Percentiles rank a stretch among this genome's conserved stretches.
Conservation (phyloP, 2,113 vertebrate species). For the Cheirogaleus medius region DNA sequence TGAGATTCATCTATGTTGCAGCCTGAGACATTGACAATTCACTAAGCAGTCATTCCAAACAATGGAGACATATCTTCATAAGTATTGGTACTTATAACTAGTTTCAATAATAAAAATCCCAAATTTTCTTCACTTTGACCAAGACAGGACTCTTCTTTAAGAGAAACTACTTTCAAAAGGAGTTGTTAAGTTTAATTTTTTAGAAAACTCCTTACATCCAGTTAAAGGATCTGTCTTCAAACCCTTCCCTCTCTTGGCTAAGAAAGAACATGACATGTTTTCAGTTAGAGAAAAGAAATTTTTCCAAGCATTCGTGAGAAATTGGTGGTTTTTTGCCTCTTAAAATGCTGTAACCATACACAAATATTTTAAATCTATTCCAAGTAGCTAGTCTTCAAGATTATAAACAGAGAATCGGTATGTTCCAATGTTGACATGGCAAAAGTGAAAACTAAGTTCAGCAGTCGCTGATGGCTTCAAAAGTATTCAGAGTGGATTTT, state of each 20-base stretch:
- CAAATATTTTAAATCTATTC: conserved; percentile 63
- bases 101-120: not conserved
- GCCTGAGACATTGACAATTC: not conserved
- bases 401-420: conserved; percentile 56
- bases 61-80: not conserved
- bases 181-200: not conserved
- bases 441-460: conserved; percentile 39
- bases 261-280: conserved; percentile 56
- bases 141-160: not conserved
- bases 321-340: conserved; percentile 45
- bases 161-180: not conserved
- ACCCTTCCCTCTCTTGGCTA: conserved; percentile 17
- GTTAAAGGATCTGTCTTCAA: not conserved
- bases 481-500: not conserved
- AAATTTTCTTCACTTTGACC: conserved; percentile 17
- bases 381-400: conserved; percentile 59
- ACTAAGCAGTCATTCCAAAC: not conserved
- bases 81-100: not conserved
- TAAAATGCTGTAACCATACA: conserved; percentile 54
- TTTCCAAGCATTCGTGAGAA: conserved; percentile 58
- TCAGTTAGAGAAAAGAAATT: conserved; percentile 44
- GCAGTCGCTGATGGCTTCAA: not conserved
- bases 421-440: not conserved
- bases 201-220: not conserved
- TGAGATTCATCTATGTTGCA: not conserved